phyloP scores from a whole-genome alignment of 2,888 invertebrate species.

The Agriopis marginaria region DNA sequence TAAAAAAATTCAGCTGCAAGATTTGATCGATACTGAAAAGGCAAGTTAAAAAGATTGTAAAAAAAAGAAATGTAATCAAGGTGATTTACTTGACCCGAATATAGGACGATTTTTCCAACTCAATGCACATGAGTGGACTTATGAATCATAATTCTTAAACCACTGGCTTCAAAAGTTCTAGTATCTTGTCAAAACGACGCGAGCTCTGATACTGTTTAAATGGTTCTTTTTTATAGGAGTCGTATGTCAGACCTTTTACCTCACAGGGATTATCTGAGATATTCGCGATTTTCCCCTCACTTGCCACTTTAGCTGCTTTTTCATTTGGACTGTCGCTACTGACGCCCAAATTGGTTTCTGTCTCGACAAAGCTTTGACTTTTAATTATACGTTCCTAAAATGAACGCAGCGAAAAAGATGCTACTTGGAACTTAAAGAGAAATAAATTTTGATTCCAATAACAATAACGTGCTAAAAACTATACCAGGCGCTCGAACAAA shows the following conservation, averaged over 20 bases:
- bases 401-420: conserved; percentile 8
- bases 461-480: conserved; percentile 44
- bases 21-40: too few relatives aligned
- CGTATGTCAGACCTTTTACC: conserved; percentile 40
- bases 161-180: too few relatives aligned
- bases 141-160: too few relatives aligned
- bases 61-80: too few relatives aligned
- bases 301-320: conserved; percentile 45
- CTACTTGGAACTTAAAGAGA: conserved; percentile 24
- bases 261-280: conserved; percentile 47
- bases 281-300: conserved; percentile 45
- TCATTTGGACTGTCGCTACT: conserved; percentile 40
- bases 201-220: conserved; percentile 16
- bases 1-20: too few relatives aligned
- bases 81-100: too few relatives aligned
- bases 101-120: too few relatives aligned
- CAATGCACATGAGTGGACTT: too few relatives aligned
- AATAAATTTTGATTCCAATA: conserved; percentile 34
- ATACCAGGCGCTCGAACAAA: conserved; percentile 43
- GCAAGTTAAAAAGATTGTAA: too few relatives aligned
- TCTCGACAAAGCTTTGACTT: conserved; percentile 33
- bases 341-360: conserved; percentile 41
- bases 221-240: conserved; percentile 20
- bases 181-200: neutral
- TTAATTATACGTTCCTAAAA: conserved; percentile 31